Evolutionary conservation across 1,140 invertebrate species (phyloP).

Genomic region (Epicauta chinensis): DNA sequence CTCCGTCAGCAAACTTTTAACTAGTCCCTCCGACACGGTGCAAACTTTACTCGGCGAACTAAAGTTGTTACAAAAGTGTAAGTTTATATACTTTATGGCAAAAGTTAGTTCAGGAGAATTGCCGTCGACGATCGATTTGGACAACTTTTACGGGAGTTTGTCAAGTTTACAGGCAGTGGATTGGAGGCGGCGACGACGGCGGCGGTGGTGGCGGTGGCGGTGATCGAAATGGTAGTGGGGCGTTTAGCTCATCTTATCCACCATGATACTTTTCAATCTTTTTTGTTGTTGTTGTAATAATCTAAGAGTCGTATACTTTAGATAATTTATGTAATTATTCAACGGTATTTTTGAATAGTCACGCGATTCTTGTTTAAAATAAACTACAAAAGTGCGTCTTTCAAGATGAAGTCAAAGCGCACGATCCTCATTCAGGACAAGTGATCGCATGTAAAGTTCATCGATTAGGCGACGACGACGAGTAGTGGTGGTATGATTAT

Average conservation of each 20-base stretch:
- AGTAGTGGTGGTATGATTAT: slow-evolving; percentile 4
- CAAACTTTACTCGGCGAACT: slow-evolving; percentile 29
- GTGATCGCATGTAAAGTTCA: slow-evolving; percentile 16
- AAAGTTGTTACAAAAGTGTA: slow-evolving; percentile 44
- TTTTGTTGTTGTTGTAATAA: background rate
- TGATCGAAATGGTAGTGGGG: too few species aligned
- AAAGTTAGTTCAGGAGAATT: slow-evolving; percentile 39
- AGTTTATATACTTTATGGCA: slow-evolving; percentile 43
- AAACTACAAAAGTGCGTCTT: too few species aligned
- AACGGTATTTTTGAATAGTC: too few species aligned
- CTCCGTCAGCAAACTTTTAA: slow-evolving; percentile 18
- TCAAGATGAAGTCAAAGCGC: background rate
- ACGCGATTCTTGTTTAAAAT: too few species aligned
- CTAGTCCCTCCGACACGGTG: slow-evolving; percentile 20
- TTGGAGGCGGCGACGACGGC: slow-evolving; percentile 1
- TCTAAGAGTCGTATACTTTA: slow-evolving; percentile 1
- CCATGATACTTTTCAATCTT: too few species aligned
- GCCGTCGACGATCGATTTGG: slow-evolving; percentile 23
- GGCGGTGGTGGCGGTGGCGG: background rate
- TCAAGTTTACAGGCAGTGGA: slow-evolving; percentile 8
- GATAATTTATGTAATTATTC: background rate
- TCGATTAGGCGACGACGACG: slow-evolving; percentile 4
- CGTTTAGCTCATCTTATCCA: too few species aligned
- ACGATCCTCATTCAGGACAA: slow-evolving; percentile 5
- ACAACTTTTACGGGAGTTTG: slow-evolving; percentile 16